phyloP scores from a whole-genome alignment of 1,140 invertebrate species.

The Procambarus clarkii region DNA sequence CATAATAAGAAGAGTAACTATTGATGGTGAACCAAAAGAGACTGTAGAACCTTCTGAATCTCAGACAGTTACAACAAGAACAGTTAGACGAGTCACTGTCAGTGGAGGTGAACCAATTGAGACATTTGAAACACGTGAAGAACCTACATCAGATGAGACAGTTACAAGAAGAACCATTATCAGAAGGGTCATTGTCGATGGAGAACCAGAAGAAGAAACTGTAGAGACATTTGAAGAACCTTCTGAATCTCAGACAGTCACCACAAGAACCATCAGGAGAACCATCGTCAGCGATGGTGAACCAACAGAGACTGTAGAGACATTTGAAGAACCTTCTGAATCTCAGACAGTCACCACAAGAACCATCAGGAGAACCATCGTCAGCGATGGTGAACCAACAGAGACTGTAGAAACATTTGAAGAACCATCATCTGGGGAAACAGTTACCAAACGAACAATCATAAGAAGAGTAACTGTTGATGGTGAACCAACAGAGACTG shows the following conservation, averaged over 20 bases:
- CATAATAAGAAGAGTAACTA: background rate
- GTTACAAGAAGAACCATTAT: constrained; percentile 31
- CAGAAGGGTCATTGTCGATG: constrained; percentile 27
- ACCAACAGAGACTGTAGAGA: constrained; percentile 22
- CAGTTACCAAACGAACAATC: constrained; percentile 17
- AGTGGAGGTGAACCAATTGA: background rate
- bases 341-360: no score
- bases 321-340: background rate
- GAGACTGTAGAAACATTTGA: constrained; percentile 21
- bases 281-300: constrained; percentile 26
- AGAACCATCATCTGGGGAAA: background rate
- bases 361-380: no score
- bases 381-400: background rate
- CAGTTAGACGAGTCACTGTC: background rate
- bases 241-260: constrained; percentile 14
- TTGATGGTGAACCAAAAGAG: constrained; percentile 39
- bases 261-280: constrained; percentile 15
- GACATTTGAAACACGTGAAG: background rate
- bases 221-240: constrained; percentile 30
- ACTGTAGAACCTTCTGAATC: background rate
- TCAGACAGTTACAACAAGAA: constrained; percentile 20
- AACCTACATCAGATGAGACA: background rate
- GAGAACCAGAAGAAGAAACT: constrained; percentile 19
- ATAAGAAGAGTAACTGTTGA: constrained; percentile 16
- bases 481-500: constrained; percentile 29